Conservation (phyloP, 2,797 vertebrate species). For the Cebuella pygmaea region DNA sequence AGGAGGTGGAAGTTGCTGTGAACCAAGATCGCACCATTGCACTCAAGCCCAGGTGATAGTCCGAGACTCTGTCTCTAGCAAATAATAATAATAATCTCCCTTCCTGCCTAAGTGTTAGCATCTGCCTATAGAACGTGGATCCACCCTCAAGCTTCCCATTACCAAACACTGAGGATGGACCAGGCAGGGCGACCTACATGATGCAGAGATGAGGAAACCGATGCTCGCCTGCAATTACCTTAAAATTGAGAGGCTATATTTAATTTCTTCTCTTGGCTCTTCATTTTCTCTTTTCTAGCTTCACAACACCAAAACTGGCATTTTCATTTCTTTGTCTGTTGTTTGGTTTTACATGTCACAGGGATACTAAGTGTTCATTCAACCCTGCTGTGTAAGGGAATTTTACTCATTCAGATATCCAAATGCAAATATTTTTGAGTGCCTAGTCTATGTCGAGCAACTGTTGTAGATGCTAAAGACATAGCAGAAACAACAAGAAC, state of each 20-base stretch:
- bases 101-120: background rate
- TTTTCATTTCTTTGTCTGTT: background rate
- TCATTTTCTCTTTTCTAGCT: background rate
- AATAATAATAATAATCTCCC: background rate
- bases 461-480: background rate
- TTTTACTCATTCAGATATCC: conserved; percentile 1
- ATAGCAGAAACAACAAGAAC: background rate
- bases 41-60: no score
- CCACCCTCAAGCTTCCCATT: background rate
- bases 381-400: background rate
- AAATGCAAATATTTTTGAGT: background rate
- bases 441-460: background rate
- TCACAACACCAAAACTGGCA: background rate
- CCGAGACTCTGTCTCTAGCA: no score
- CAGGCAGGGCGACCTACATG: background rate
- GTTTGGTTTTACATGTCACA: background rate
- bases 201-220: background rate
- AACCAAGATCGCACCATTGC: no score
- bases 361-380: background rate
- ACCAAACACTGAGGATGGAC: background rate
- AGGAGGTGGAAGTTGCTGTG: no score
- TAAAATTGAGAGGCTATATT: background rate
- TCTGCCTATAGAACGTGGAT: background rate
- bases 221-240: background rate
- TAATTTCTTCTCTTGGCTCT: background rate